Evolutionary conservation across 2,113 vertebrate species (phyloP), one percentile per base, ranked within the genome.

Genomic region (Herpailurus yagouaroundi): DNA sequence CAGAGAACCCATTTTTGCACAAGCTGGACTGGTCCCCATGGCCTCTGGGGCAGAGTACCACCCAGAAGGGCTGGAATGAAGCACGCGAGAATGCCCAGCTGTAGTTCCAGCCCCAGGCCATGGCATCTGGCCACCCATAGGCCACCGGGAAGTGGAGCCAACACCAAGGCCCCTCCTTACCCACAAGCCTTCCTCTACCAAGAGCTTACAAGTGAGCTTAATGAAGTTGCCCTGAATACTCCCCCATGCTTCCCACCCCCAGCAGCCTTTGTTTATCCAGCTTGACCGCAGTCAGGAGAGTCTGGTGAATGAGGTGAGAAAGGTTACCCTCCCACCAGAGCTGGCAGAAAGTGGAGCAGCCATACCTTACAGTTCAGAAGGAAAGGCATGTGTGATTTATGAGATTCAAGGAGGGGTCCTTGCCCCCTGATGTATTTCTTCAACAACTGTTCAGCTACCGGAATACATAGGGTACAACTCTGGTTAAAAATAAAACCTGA

Each of bases 251-350:
- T 23, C 31, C 84, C 87, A 82, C 13, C 5, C 79, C 50, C 36
- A 9, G 38, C 7, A 76, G 71, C 57, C 84, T 96, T 64, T 97
- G 97, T 97, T 96, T 94, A 95, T 91, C 57, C 85, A 74, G n/a
- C 50, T 48, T 88, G 92, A 95, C 84, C 33, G 2, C 38, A 97
- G 38, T 93, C 29, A n/a, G 45, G 36, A 93, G 68, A 88, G 38
- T 33, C 91, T 96, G 36, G 55, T n/a, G 48, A 88, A 73, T 81
- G 64, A 94, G 60, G 48, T 91, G 18, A 95, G 64, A 87, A 95
- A 69, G 50, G 50, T 41, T n/a, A 36, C 57, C 25, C 68, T 92
- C 19, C n/a, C 55, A 66, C 66, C 11, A 33, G 60, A 92, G 29
- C n/a, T 60, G 41, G 81, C 45, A 89, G 76, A 87, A 91, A 66